Evolutionary conservation across 2,888 invertebrate genomes (phyloP), one percentile per base, ranked within the genome.

Genomic region (Tuta absoluta): DNA sequence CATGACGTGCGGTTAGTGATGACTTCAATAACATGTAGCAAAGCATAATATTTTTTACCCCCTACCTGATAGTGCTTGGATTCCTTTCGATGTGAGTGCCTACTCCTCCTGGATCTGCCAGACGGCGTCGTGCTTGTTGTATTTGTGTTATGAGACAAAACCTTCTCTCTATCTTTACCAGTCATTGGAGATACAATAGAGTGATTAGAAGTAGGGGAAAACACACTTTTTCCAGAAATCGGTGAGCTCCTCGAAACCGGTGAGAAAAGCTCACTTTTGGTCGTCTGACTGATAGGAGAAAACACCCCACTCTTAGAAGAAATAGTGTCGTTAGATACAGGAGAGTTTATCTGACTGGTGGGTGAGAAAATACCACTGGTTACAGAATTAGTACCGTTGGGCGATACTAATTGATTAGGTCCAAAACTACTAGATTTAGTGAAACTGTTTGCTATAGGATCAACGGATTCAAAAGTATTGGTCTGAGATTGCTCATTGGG

Each of bases 21-120:
- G 75, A 76, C 71, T 63, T 69, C 68, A 68, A 66, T 66, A 66
- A 51, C 66, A 67, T 65, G 67, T 71, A 33, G 68, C 70, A 68
- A 69, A 11, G 67, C 67, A 73, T 72, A 70, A 70, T 68, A 69
- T 68, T 58, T 69, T 63, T 48, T 70, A 72, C 68, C 67, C 68
- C 80, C 83, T 91, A 94, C 94, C 92, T 95, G 95, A 83, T 95
- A 95, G 85, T 95, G 95, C 78, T 92, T 94, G 73, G 95, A 94
- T 79, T 94, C 92, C 88, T 95, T 95, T 76, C 94, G 92, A 69
- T 90, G 88, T 70, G 92, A 91, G 78, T 93, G 93, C 76, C 93
- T 93, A 82, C 92, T 91, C 79, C 92, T 86, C 71, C 93, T 89
- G 65, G 93, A 92, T 83, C 93, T 86, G 81, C 92, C 92, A 71